Evolutionary conservation across 2,888 invertebrate genomes (phyloP).

Genomic region (Quadroppia sp.): DNA sequence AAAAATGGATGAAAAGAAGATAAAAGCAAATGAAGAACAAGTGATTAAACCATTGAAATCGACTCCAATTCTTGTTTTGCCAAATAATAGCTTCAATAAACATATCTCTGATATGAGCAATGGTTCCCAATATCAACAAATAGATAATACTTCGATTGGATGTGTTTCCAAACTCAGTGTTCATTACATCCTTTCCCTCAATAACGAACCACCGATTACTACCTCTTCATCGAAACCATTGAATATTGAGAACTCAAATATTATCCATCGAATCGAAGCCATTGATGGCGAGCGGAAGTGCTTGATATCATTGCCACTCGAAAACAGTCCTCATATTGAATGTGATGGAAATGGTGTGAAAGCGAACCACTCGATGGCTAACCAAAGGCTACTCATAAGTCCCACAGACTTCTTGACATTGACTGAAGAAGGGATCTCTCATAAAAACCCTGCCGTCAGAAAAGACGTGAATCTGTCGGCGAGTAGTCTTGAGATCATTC

Average conservation of each 20-base stretch:
- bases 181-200: conserved; percentile 29
- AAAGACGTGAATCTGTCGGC: conserved; percentile 43
- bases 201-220: conserved; percentile 13
- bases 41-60: conserved; percentile 4
- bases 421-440: conserved; percentile 31
- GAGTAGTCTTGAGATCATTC: conserved; percentile 34
- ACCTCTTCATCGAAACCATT: neutral
- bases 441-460: conserved; percentile 37
- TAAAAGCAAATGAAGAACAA: conserved; percentile 10
- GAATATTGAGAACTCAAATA: neutral
- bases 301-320: conserved; percentile 20
- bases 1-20: conserved; percentile 17
- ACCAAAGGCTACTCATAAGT: conserved; percentile 38
- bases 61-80: conserved; percentile 12
- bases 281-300: conserved; percentile 19
- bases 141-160: neutral
- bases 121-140: conserved; percentile 5
- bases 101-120: neutral
- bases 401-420: conserved; percentile 41
- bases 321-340: neutral
- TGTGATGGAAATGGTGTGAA: neutral
- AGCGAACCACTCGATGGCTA: conserved; percentile 7
- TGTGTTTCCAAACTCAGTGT: conserved; percentile 25
- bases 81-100: conserved; percentile 19
- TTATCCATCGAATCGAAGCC: neutral